These are phyloP conservation scores for Alitta virens DNA, from an alignment of 2,888 invertebrate species.

Conservation along the genomic window DNA sequence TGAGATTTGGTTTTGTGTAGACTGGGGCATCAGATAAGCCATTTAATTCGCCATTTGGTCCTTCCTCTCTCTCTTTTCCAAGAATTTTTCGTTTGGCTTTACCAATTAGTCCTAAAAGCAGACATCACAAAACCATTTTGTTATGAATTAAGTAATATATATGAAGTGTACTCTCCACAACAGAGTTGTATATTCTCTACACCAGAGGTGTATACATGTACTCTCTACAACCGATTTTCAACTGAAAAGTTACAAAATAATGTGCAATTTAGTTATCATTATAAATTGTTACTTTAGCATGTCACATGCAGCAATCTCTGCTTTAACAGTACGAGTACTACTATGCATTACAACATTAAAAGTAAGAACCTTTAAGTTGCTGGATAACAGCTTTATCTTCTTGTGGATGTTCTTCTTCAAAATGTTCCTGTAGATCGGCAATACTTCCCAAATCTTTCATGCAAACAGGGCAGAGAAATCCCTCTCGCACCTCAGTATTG, in stretches of 20 bases:
- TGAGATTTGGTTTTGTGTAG: background rate
- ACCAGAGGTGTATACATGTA: no score
- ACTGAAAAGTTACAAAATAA: no score
- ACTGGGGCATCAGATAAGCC: background rate
- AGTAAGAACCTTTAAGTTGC: constrained; percentile 58
- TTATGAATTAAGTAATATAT: no score
- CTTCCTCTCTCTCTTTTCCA: constrained; percentile 60
- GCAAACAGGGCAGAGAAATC: constrained; percentile 93
- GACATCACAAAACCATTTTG: no score
- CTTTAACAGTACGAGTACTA: no score
- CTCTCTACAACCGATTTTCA: no score
- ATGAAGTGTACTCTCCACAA: no score
- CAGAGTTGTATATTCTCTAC: no score
- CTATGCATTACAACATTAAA: no score
- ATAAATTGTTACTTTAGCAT: no score
- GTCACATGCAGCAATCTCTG: no score
- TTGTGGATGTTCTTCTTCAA: constrained; percentile 75
- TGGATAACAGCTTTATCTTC: constrained; percentile 60
- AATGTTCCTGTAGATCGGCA: constrained; percentile 79
- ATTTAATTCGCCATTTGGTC: background rate
- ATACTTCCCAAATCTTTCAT: constrained; percentile 85
- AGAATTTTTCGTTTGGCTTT: constrained; percentile 85
- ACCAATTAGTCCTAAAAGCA: constrained; percentile 61
- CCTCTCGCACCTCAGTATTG: constrained; percentile 66
- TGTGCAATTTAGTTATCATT: no score